Evolutionary conservation across 2,113 vertebrate species (phyloP).

Genomic region (Phocoena phocoena): DNA sequence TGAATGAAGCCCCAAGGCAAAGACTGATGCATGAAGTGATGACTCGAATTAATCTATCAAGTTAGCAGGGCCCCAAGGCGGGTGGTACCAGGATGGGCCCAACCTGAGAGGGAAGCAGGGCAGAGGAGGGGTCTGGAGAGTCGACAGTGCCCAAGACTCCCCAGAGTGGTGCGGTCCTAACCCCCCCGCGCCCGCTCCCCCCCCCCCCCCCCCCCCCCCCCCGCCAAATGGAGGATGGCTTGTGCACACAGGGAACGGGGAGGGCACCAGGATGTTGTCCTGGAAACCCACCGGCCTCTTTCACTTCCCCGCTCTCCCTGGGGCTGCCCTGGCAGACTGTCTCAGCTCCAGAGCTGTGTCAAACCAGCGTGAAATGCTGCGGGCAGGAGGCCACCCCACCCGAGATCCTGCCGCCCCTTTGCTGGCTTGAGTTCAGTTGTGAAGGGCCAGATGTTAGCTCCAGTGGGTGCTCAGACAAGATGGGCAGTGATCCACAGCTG

Average conservation of each 20-base stretch:
- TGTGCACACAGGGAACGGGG: rapidly evolving
- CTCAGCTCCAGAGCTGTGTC: background rate
- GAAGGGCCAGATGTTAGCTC: background rate
- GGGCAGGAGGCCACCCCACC: background rate
- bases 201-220: rapidly evolving
- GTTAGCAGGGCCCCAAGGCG: background rate
- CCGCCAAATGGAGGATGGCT: rapidly evolving
- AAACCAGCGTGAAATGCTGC: background rate
- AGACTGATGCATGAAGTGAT: background rate
- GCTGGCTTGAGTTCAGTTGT: background rate
- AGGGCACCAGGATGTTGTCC: rapidly evolving
- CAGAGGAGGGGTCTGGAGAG: background rate
- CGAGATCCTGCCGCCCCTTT: background rate
- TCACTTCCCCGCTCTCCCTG: background rate
- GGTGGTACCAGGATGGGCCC: no score
- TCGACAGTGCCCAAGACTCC: background rate
- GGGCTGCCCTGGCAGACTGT: background rate
- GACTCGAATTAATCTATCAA: background rate
- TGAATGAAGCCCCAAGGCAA: background rate
- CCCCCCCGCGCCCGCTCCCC: rapidly evolving
- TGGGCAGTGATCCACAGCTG: background rate
- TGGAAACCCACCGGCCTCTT: background rate
- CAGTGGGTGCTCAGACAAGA: background rate
- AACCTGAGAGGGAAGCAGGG: background rate
- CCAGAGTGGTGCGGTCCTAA: rapidly evolving